A percentile compares a stretch with the other conserved stretches of the same genome.
phyloP scores from a whole-genome alignment of 2,888 invertebrate genomes.

The Nysson spinosus region DNA sequence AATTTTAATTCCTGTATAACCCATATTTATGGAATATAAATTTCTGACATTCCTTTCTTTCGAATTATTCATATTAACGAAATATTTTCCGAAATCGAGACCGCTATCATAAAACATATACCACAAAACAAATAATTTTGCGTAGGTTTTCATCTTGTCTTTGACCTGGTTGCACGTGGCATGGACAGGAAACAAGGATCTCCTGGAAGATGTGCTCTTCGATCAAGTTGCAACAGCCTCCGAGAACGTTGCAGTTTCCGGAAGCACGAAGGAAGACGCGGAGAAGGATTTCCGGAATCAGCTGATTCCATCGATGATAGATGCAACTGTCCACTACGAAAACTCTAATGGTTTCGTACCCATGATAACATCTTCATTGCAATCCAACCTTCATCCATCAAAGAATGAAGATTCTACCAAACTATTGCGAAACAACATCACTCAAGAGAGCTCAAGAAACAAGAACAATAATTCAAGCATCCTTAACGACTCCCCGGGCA shows the following conservation, averaged over 20 bases:
- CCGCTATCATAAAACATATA: too few relatives aligned
- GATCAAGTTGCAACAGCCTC: conserved; percentile 72
- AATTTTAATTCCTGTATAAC: too few relatives aligned
- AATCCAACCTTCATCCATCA: neutral
- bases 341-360: conserved; percentile 73
- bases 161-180: conserved; percentile 66
- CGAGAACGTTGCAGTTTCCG: conserved; percentile 48
- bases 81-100: too few relatives aligned
- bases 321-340: conserved; percentile 63
- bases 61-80: too few relatives aligned
- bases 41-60: too few relatives aligned
- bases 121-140: conserved; percentile 18
- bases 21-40: too few relatives aligned
- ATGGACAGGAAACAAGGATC: conserved; percentile 44
- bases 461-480: neutral
- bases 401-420: neutral
- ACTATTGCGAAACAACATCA: neutral
- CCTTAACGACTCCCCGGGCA: neutral
- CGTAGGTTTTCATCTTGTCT: conserved; percentile 68
- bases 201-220: conserved; percentile 47
- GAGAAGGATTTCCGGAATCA: conserved; percentile 22
- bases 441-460: neutral
- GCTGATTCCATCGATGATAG: conserved; percentile 22
- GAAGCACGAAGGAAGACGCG: conserved; percentile 1
- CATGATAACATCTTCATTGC: conserved; percentile 40